Percentiles rank a stretch among this genome's conserved stretches.
Evolutionary conservation across 2,113 vertebrate species (phyloP).

Genomic region (Bos javanicus): DNA sequence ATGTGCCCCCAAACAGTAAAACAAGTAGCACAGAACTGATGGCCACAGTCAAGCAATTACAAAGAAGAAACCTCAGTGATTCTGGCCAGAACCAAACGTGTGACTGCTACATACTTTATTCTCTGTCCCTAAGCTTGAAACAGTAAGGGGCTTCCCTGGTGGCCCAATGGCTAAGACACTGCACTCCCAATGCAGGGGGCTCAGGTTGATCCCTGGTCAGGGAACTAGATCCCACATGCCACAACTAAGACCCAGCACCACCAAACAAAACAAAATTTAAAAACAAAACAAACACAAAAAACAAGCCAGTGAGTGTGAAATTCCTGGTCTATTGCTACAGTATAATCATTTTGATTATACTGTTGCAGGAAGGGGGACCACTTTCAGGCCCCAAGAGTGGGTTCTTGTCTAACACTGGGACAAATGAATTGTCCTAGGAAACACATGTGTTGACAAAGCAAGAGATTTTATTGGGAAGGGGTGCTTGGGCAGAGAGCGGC

Average conservation of each 20-base stretch:
- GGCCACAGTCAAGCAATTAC: background rate
- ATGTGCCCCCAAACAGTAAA: background rate
- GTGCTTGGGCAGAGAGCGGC: background rate
- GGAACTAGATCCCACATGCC: background rate
- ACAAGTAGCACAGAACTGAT: background rate
- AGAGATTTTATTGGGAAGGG: background rate
- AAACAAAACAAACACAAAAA: background rate
- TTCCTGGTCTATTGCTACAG: background rate
- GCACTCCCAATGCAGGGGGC: background rate
- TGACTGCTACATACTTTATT: background rate
- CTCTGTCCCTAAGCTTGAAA: background rate
- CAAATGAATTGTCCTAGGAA: background rate
- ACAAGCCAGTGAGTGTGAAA: background rate
- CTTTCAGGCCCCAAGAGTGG: background rate
- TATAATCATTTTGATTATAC: background rate
- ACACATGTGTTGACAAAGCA: background rate
- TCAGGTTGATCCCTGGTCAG: background rate
- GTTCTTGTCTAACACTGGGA: background rate
- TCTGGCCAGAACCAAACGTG: background rate
- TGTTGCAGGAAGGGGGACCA: background rate
- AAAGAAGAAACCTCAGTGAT: background rate
- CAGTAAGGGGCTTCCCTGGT: background rate
- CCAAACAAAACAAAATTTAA: background rate
- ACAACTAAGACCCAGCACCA: background rate
- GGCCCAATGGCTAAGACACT: background rate